phyloP scores from a whole-genome alignment of 2,888 invertebrate species.

The Balanococcus diminutus region DNA sequence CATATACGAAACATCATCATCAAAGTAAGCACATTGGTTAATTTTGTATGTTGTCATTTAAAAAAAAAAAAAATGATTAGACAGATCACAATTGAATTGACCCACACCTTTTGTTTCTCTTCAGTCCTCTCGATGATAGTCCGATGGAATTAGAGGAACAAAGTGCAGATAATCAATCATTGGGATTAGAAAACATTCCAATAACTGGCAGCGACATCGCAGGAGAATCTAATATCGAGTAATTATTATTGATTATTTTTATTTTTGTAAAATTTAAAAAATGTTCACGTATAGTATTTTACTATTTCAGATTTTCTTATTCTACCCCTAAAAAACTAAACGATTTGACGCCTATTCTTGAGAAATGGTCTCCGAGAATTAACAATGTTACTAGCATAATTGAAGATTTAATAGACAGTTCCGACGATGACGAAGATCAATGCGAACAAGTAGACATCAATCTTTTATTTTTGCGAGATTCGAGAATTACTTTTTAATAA shows the following conservation, averaged over 20 bases:
- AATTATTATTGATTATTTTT: neutral
- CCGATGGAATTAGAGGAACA: neutral
- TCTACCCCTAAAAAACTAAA: neutral
- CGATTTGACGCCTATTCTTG: neutral
- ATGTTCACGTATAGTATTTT: neutral
- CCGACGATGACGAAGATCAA: neutral
- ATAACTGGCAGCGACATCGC: neutral
- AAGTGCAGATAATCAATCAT: neutral
- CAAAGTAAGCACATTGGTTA: neutral
- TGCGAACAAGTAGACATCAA: neutral
- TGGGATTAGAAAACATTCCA: neutral
- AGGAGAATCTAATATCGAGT: neutral
- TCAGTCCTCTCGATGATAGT: neutral
- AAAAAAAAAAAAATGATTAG: too few relatives aligned
- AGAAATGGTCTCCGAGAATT: conserved; percentile 16
- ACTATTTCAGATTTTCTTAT: neutral
- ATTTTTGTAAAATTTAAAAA: neutral
- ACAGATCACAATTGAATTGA: neutral
- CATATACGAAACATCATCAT: neutral
- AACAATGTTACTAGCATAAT: neutral
- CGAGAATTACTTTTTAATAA: neutral
- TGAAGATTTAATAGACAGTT: neutral
- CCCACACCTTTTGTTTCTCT: neutral
- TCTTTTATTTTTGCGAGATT: neutral
- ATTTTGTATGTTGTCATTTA: neutral